phyloP scores from a whole-genome alignment of 2,113 vertebrate species.

The Poeciliopsis prolifica region DNA sequence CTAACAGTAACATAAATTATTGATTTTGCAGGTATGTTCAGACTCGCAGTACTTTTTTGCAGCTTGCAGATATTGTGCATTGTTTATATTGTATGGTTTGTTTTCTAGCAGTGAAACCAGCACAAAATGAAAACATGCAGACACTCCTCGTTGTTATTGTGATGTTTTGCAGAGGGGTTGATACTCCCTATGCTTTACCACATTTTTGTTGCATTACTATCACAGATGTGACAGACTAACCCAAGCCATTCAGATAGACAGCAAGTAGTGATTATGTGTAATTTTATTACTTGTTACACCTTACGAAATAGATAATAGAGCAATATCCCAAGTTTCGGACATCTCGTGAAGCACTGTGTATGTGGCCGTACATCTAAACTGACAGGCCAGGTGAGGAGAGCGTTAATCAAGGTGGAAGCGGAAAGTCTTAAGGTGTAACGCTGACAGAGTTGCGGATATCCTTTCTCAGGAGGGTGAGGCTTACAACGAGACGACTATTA shows the following conservation, averaged over 20 bases:
- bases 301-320: background rate
- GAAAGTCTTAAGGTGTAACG: background rate
- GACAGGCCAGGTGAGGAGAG: background rate
- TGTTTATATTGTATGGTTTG: background rate
- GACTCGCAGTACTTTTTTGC: background rate
- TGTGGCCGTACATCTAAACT: too few relatives aligned
- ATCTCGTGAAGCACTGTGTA: background rate
- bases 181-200: too few relatives aligned
- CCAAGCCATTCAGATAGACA: too few relatives aligned
- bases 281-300: background rate
- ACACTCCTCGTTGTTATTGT: background rate
- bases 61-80: background rate
- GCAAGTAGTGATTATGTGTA: too few relatives aligned
- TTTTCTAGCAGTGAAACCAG: background rate
- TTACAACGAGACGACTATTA: too few relatives aligned
- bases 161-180: background rate
- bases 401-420: background rate
- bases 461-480: background rate
- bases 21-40: background rate
- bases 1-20: background rate
- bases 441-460: background rate
- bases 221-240: too few relatives aligned
- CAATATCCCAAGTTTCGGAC: background rate
- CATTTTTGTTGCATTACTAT: too few relatives aligned
- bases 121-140: background rate